These are phyloP conservation scores for Aurelia sp. DNA, from an alignment of 30 jellyfish, hydroid and myxozoan genomes.

Conservation along the genomic window DNA sequence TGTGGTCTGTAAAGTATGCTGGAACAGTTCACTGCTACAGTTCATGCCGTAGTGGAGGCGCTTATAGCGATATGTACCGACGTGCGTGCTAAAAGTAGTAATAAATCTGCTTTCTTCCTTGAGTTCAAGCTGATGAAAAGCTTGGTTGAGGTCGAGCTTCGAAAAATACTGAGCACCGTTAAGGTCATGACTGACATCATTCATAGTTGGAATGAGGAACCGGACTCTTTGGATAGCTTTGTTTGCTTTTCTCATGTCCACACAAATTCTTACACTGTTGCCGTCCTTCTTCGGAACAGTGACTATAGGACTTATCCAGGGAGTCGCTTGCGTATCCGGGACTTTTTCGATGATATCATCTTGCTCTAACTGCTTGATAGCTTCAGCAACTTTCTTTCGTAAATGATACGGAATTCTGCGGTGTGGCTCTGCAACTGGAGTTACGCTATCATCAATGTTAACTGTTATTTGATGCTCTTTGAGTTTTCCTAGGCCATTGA, in stretches of 20 bases:
- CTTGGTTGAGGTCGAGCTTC: background rate
- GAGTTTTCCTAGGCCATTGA: constrained; percentile 28
- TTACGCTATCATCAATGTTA: too few relatives aligned
- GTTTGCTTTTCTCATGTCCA: constrained; percentile 58
- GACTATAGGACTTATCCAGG: constrained; percentile 11
- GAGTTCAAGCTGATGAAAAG: background rate
- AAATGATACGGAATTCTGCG: too few relatives aligned
- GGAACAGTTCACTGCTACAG: too few relatives aligned
- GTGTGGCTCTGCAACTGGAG: too few relatives aligned
- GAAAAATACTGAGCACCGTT: background rate
- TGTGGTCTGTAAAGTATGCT: too few relatives aligned
- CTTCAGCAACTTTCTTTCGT: constrained; percentile 2
- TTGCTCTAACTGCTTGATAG: constrained; percentile 1
- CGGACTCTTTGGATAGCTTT: background rate
- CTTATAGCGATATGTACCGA: too few relatives aligned
- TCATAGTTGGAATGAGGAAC: too few relatives aligned
- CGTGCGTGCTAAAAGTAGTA: too few relatives aligned
- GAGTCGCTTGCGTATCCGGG: constrained; percentile 15
- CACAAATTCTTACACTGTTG: constrained; percentile 15
- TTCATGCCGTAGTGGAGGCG: too few relatives aligned
- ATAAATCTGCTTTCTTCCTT: too few relatives aligned
- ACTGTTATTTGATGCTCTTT: background rate
- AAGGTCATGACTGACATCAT: too few relatives aligned
- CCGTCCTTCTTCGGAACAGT: constrained; percentile 32
- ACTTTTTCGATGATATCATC: constrained; percentile 16